These are phyloP conservation scores for Zaprionus inermis DNA, from an alignment of 1,140 invertebrate species.

Conservation along the genomic window DNA sequence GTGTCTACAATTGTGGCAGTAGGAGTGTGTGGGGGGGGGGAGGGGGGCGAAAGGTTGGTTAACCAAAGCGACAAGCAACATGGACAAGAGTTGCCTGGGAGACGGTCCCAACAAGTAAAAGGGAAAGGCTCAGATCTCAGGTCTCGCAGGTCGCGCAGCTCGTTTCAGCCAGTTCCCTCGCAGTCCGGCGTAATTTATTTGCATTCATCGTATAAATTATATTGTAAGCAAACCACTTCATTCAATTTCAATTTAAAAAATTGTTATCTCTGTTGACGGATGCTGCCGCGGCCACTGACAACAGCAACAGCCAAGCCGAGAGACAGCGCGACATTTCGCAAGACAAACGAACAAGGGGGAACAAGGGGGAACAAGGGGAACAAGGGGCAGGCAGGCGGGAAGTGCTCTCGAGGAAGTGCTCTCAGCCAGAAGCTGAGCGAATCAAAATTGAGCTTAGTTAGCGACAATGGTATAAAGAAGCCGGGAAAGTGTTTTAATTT, in stretches of 20 bases:
- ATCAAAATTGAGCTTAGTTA: constrained; percentile 8
- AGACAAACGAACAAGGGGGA: constrained; percentile 52
- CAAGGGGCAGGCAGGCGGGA: constrained; percentile 11
- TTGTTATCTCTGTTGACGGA: constrained; percentile 81
- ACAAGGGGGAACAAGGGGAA: constrained; percentile 41
- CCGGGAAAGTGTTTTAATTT: background rate
- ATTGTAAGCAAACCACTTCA: constrained; percentile 84
- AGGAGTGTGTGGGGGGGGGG: background rate
- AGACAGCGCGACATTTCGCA: constrained; percentile 69
- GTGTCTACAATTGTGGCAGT: constrained; percentile 44
- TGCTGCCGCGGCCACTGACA: constrained; percentile 77
- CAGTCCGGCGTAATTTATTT: constrained; percentile 79
- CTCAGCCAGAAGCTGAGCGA: background rate
- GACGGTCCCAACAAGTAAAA: constrained; percentile 47
- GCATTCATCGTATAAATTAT: constrained; percentile 83
- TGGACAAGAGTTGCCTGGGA: constrained; percentile 28
- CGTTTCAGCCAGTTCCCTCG: constrained; percentile 3
- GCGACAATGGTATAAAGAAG: background rate
- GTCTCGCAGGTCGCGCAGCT: constrained; percentile 23
- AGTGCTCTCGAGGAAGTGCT: too few species aligned
- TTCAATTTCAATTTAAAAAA: constrained; percentile 84
- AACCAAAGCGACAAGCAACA: constrained; percentile 32
- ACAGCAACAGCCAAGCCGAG: constrained; percentile 63
- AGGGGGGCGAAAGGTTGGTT: background rate
- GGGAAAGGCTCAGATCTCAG: constrained; percentile 58